These are phyloP conservation scores for Leguminivora glycinivorella DNA, from an alignment of 1,140 invertebrate genomes.

Conservation along the genomic window DNA sequence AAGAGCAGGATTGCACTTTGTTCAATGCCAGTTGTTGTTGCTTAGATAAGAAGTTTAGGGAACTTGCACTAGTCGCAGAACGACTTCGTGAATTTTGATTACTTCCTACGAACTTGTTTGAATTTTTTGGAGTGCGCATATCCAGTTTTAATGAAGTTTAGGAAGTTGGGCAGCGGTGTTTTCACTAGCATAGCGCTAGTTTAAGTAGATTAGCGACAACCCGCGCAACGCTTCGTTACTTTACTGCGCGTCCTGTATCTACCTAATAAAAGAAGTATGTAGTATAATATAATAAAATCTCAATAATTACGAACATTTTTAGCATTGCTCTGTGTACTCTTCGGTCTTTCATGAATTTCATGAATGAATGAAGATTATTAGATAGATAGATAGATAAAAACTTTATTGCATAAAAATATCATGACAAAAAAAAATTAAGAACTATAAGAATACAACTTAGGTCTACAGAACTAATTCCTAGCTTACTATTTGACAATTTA, in stretches of 20 bases:
- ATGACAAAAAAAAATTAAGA: too few species aligned
- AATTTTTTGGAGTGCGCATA: constrained; percentile 5
- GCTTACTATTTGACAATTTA: too few species aligned
- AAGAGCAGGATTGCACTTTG: constrained; percentile 9
- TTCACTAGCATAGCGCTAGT: neutral
- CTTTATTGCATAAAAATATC: too few species aligned
- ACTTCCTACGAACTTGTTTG: constrained; percentile 20
- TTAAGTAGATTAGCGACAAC: neutral
- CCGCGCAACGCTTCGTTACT: neutral
- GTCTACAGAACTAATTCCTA: too few species aligned
- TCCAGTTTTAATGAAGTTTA: constrained; percentile 14
- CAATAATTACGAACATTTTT: too few species aligned
- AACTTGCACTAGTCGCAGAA: neutral
- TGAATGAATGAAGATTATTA: too few species aligned
- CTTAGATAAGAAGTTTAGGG: neutral
- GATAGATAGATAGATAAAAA: too few species aligned
- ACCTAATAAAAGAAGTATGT: neutral
- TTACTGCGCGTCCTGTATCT: neutral
- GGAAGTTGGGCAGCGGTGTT: neutral
- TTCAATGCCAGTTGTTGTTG: constrained; percentile 5
- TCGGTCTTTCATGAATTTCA: too few species aligned
- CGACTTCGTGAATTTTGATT: constrained; percentile 9
- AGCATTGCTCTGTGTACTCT: too few species aligned
- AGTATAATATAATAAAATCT: too few species aligned
- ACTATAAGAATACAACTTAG: too few species aligned